A percentile compares a stretch with the other conserved stretches of the same genome.
phyloP scores from a whole-genome alignment of 2,888 invertebrate species.

The Coremacera marginata region DNA sequence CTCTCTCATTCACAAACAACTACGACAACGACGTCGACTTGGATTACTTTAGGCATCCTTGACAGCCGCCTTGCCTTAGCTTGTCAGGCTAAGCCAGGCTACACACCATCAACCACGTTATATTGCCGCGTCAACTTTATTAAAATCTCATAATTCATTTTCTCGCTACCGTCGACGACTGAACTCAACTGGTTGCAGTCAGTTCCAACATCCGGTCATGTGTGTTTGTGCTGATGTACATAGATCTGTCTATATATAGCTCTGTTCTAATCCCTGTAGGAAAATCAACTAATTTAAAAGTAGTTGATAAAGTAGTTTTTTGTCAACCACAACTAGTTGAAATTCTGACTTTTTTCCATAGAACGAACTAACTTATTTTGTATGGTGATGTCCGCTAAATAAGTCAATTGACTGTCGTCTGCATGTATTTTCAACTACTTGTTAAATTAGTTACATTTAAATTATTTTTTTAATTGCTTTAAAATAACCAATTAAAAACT shows the following conservation, averaged over 20 bases:
- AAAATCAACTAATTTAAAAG: too few relatives aligned
- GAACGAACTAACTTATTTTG: too few relatives aligned
- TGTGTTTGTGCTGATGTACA: background rate
- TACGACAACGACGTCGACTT: background rate
- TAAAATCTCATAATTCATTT: conserved; percentile 30
- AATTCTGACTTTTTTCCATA: too few relatives aligned
- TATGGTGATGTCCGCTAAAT: too few relatives aligned
- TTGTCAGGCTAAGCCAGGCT: background rate
- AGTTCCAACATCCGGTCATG: conserved; percentile 13
- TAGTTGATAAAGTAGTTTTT: too few relatives aligned
- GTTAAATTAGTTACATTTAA: too few relatives aligned
- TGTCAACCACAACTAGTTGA: too few relatives aligned
- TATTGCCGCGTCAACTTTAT: conserved; percentile 9
- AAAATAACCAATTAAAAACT: too few relatives aligned
- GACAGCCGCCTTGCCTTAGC: background rate
- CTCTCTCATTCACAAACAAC: background rate
- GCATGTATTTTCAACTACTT: too few relatives aligned
- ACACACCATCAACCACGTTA: too few relatives aligned
- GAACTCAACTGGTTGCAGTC: conserved; percentile 11
- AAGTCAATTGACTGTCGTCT: too few relatives aligned
- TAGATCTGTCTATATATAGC: background rate
- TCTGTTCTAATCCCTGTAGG: background rate
- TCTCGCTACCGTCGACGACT: conserved; percentile 2
- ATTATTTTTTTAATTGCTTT: too few relatives aligned
- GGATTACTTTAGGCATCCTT: conserved; percentile 22